These are phyloP conservation scores for Marmota flaviventris DNA, from an alignment of 2,113 vertebrate species.

Conservation along the genomic window DNA sequence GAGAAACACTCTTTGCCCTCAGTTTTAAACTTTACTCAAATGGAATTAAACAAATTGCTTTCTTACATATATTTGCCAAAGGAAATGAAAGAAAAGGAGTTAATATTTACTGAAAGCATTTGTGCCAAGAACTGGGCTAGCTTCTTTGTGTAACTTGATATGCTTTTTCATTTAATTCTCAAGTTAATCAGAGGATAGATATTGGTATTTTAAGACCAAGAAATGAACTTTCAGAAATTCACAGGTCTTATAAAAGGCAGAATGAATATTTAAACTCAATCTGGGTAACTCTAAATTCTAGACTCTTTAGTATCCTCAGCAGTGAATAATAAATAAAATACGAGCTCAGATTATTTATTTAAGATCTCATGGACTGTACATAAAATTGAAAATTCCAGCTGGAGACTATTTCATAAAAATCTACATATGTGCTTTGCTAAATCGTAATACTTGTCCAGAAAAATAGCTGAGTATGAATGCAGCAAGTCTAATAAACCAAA, in stretches of 20 bases:
- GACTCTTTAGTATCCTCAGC: background rate
- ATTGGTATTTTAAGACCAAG: constrained; percentile 25
- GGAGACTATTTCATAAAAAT: constrained; percentile 34
- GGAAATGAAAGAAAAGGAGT: constrained; percentile 62
- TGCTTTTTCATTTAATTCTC: background rate
- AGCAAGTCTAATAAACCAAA: background rate
- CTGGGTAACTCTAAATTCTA: background rate
- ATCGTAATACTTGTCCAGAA: background rate
- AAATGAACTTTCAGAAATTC: constrained; percentile 52
- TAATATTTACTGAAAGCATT: constrained; percentile 39
- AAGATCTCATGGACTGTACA: constrained; percentile 18
- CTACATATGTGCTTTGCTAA: background rate
- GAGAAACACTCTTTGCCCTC: constrained; percentile 18
- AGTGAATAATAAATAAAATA: constrained; percentile 26
- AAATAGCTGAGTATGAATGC: background rate
- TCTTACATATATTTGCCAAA: constrained; percentile 32
- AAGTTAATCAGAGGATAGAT: background rate
- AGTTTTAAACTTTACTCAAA: constrained; percentile 53
- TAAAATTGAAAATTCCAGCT: constrained; percentile 18
- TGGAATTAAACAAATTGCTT: constrained; percentile 7
- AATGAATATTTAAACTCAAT: constrained; percentile 37
- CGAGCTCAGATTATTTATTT: constrained; percentile 11
- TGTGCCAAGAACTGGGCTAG: constrained; percentile 33
- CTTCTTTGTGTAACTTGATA: background rate
- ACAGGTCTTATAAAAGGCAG: background rate